phyloP scores from a whole-genome alignment of 1,140 invertebrate species.

The Dermatophagoides farinae region DNA sequence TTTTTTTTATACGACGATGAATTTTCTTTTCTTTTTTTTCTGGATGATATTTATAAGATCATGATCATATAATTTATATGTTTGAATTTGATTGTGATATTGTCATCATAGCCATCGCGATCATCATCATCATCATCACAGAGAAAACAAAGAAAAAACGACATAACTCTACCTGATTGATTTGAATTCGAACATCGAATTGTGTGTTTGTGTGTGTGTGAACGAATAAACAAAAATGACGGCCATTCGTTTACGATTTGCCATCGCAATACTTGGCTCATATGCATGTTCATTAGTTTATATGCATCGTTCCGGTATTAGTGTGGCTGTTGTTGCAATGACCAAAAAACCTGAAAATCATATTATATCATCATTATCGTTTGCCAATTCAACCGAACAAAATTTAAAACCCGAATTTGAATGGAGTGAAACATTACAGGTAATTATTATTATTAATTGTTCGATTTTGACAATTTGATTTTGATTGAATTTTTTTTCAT shows the following conservation, averaged over 20 bases:
- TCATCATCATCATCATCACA: too few relatives aligned
- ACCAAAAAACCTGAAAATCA: conserved; percentile 33
- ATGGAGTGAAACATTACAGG: conserved; percentile 22
- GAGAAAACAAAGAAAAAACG: too few relatives aligned
- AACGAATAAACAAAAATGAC: neutral
- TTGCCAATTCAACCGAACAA: neutral
- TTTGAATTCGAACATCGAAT: too few relatives aligned
- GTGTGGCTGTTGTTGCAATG: conserved; percentile 90
- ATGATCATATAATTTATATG: too few relatives aligned
- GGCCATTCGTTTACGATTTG: conserved; percentile 16
- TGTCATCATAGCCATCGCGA: too few relatives aligned
- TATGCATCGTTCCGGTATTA: conserved; percentile 83
- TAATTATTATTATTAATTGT: too few relatives aligned
- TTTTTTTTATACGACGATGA: too few relatives aligned
- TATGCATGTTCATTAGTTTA: conserved; percentile 79
- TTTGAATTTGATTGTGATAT: too few relatives aligned
- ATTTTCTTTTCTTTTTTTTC: too few relatives aligned
- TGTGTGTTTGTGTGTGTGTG: too few relatives aligned
- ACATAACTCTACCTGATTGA: too few relatives aligned
- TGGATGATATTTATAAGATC: too few relatives aligned
- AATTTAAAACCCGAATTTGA: conserved; percentile 20
- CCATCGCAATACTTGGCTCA: conserved; percentile 71
- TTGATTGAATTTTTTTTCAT: neutral
- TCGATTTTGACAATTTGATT: neutral
- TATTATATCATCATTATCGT: neutral